Base-by-base conservation (phyloP, 2,888 invertebrate genomes). In the Leistus spinibarbis region DNA sequence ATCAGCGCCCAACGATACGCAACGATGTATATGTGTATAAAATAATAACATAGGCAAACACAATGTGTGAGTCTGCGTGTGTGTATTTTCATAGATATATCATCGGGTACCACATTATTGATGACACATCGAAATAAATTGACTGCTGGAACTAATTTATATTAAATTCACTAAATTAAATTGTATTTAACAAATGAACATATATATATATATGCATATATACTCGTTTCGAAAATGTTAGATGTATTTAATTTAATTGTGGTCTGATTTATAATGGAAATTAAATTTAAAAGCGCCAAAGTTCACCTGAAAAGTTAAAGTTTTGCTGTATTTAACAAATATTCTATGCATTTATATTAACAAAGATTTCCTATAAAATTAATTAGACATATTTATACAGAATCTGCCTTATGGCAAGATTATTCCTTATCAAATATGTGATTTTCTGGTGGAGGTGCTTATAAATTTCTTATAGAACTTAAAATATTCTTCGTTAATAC, bases 101-200 rank as follows among this genome's bases (percentile, higher is more conserved):
- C 60, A 60, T 20, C 60, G 16, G 4, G 3, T 3, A 57, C 64
- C 65, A 54, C 72, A 65, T 72, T 72, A 72, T 65, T 72, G 72
- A 72, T 72, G 72, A 64, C 72, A 72, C 66, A 57, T 57, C 72
- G 66, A 72, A 72, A 72, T 72, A 72, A 72, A 72, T 72, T 72
- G 72, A 72, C 66, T 72, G 54, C 57, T 72, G 72, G 66, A 67
- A 73, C 60, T 73, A 73, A 73, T 73, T 73, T 67, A 73, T 73
- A 73, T 67, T 67, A 73, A 73, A 73, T 73, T 62, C 67, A 73
- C 53, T 73, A 73, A 67, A 73, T 73, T 73, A 73, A 73, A 73
- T 73, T 73, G 73, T 73, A 60, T 67, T 67, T 73, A 73, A 40
- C 40, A 13, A 40, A 40, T 13, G n/a, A n/a, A n/a, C n/a, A n/a